These are phyloP conservation scores for Melieria crassipennis DNA, from an alignment of 2,888 invertebrate species.

Conservation along the genomic window DNA sequence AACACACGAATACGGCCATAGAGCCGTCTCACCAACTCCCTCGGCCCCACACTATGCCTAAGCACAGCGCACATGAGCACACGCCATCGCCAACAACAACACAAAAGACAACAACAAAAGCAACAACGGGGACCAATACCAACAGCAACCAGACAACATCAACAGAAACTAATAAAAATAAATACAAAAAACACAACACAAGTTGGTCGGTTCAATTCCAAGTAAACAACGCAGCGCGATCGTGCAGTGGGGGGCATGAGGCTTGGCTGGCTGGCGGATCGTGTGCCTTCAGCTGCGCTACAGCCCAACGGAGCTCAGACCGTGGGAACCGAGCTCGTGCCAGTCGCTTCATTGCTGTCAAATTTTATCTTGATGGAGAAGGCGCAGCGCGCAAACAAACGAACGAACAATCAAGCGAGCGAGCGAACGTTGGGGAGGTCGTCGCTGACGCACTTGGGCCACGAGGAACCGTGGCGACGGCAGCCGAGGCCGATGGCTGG, in stretches of 20 bases:
- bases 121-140: constrained; percentile 1
- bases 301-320: constrained; percentile 52
- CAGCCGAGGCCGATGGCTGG: constrained; percentile 19
- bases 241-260: not conserved
- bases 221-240: constrained; percentile 38
- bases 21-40: not conserved
- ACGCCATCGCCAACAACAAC: constrained; percentile 48
- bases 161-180: constrained; percentile 21
- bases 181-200: constrained; percentile 9
- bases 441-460: constrained; percentile 41
- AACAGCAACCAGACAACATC: constrained; percentile 10
- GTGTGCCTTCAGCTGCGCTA: constrained; percentile 58
- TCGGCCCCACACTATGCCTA: not conserved
- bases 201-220: constrained; percentile 45
- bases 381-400: constrained; percentile 42
- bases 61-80: constrained; percentile 17
- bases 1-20: not conserved
- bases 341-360: constrained; percentile 65
- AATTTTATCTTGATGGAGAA: constrained; percentile 64
- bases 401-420: constrained; percentile 18
- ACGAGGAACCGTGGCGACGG: not conserved
- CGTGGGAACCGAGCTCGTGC: constrained; percentile 66
- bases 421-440: constrained; percentile 39
- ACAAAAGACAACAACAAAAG: not conserved
- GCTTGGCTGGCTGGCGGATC: constrained; percentile 35